A percentile compares a stretch with the other conserved stretches of the same genome.
Evolutionary conservation across 2,113 vertebrate genomes (phyloP).

Genomic region (Sterna hirundo): DNA sequence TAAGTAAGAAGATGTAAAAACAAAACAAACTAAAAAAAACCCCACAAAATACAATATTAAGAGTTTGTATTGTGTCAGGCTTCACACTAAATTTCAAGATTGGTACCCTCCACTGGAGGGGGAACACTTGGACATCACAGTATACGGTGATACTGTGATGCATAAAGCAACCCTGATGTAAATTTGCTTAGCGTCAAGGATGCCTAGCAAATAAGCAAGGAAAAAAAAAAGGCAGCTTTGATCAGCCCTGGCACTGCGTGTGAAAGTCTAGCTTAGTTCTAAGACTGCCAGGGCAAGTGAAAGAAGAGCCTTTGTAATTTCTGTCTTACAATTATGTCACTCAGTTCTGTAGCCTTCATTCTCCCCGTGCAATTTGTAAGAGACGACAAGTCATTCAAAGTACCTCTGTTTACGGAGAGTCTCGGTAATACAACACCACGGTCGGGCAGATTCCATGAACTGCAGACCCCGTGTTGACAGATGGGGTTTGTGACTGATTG

Average conservation of each 20-base stretch:
- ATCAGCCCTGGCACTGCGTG: background rate
- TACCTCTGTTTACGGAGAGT: conserved; percentile 52
- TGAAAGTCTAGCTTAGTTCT: conserved; percentile 32
- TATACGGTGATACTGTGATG: background rate
- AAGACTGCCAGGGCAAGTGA: conserved; percentile 28
- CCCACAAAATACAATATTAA: background rate
- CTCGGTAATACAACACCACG: conserved; percentile 42
- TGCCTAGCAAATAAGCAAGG: background rate
- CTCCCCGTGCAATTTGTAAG: conserved; percentile 27
- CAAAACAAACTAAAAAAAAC: background rate
- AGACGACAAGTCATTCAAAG: conserved; percentile 60
- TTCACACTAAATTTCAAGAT: background rate
- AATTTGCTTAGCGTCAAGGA: background rate
- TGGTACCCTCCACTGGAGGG: background rate
- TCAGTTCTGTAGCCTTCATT: conserved; percentile 45
- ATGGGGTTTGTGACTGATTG: conserved; percentile 51
- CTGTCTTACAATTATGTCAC: conserved; percentile 55
- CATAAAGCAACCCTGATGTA: background rate
- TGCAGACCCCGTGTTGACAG: conserved; percentile 53
- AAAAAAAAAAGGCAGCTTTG: conserved; percentile 14
- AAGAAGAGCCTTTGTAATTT: conserved; percentile 48
- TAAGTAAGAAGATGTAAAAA: background rate
- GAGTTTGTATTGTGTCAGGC: background rate
- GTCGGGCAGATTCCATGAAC: conserved; percentile 57
- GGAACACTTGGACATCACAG: background rate